These are phyloP conservation scores for Corythaeola cristata DNA, from an alignment of 2,113 vertebrate genomes.

Conservation along the genomic window DNA sequence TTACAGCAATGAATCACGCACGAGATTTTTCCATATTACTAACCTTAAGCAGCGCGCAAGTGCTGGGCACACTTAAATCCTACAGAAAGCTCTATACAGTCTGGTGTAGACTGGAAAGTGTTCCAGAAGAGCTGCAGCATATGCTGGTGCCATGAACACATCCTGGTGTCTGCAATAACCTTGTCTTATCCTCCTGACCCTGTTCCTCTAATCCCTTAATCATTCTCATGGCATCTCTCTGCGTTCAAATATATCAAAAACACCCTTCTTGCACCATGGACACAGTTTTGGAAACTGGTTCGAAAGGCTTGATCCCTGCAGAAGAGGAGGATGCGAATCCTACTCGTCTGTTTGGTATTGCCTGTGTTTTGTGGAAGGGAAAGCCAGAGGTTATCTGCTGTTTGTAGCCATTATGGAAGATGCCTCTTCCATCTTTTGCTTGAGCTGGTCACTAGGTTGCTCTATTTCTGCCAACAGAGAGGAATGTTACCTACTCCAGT, in stretches of 20 bases:
- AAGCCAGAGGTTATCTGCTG: background rate
- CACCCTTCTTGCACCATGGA: background rate
- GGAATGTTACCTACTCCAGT: background rate
- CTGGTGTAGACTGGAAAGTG: background rate
- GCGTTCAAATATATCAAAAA: background rate
- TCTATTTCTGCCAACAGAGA: background rate
- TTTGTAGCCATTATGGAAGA: background rate
- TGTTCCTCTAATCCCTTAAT: background rate
- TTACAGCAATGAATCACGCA: background rate
- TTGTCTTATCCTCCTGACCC: background rate
- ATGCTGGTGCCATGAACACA: background rate
- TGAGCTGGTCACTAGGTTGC: background rate
- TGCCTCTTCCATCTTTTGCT: background rate
- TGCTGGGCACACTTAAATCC: background rate
- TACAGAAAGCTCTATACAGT: background rate
- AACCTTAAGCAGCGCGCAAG: background rate
- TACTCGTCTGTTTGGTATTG: background rate
- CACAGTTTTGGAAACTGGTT: background rate
- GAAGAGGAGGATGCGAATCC: background rate
- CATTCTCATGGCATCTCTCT: background rate
- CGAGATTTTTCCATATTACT: background rate
- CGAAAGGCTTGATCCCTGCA: background rate
- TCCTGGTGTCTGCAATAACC: background rate
- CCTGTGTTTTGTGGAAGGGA: background rate
- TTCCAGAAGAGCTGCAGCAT: background rate